phyloP scores from a whole-genome alignment of 2,113 vertebrate genomes.

The Puma concolor region DNA sequence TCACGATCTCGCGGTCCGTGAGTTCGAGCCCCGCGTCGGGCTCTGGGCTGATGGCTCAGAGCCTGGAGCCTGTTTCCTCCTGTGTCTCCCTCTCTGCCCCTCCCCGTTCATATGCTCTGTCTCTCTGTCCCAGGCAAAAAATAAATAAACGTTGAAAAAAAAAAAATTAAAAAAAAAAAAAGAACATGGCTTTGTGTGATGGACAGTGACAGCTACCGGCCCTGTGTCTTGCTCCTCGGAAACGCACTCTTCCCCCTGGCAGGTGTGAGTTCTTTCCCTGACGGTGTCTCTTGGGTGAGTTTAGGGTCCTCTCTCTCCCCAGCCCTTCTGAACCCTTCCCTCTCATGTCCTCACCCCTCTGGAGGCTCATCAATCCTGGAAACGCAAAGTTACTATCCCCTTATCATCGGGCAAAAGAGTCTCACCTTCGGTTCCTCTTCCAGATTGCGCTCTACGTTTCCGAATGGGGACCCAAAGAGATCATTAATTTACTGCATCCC shows the following conservation, averaged over 20 bases:
- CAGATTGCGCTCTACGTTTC: not conserved
- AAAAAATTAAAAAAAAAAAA: too few relatives aligned
- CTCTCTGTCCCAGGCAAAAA: too few relatives aligned
- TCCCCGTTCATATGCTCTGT: too few relatives aligned
- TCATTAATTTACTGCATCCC: not conserved
- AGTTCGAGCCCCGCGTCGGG: too few relatives aligned
- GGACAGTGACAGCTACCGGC: not conserved
- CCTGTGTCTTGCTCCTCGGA: too few relatives aligned
- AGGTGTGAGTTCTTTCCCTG: not conserved
- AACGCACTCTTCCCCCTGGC: not conserved
- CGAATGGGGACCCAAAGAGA: fast-evolving
- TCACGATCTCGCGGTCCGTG: too few relatives aligned
- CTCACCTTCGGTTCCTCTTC: not conserved
- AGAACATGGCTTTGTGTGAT: not conserved
- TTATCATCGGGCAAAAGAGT: not conserved
- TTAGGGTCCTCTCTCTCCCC: fast-evolving
- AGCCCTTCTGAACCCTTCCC: not conserved
- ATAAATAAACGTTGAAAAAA: too few relatives aligned
- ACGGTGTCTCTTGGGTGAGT: not conserved
- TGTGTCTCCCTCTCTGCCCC: too few relatives aligned
- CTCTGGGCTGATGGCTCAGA: too few relatives aligned
- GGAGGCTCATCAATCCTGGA: not conserved
- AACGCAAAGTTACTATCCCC: not conserved
- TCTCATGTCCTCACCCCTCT: not conserved
- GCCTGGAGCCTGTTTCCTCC: too few relatives aligned